Evolutionary conservation across 1,140 invertebrate species (phyloP).

Genomic region (Leptopilina clavipes): DNA sequence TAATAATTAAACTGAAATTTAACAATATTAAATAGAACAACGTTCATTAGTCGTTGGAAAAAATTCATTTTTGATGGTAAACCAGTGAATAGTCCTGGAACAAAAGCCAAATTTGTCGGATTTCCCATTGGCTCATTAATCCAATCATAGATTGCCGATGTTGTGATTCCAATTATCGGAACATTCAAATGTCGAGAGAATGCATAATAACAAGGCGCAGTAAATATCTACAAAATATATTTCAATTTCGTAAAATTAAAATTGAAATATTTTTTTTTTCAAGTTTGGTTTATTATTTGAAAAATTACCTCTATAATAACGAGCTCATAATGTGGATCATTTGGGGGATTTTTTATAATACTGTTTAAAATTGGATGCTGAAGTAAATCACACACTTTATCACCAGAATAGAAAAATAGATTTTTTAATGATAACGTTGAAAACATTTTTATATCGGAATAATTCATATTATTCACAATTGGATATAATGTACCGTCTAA

Average conservation of each 20-base stretch:
- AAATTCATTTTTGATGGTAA: conserved; percentile 72
- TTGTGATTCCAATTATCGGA: conserved; percentile 77
- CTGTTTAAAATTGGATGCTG: conserved; percentile 41
- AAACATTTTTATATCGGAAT: conserved; percentile 18
- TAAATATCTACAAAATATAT: conserved; percentile 46
- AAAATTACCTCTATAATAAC: conserved; percentile 51
- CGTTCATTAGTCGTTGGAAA: conserved; percentile 77
- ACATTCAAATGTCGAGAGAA: conserved; percentile 76
- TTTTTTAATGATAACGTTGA: neutral
- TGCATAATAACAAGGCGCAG: conserved; percentile 72
- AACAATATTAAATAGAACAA: conserved; percentile 50
- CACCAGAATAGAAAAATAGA: conserved; percentile 15
- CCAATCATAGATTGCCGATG: conserved; percentile 78
- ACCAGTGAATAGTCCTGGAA: conserved; percentile 77
- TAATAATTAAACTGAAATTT: conserved; percentile 45
- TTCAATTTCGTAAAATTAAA: too few relatives aligned
- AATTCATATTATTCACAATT: conserved; percentile 51
- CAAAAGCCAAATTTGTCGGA: conserved; percentile 77
- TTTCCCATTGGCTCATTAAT: conserved; percentile 78
- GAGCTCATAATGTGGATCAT: conserved; percentile 46
- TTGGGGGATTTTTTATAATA: conserved; percentile 48
- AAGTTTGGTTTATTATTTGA: too few relatives aligned
- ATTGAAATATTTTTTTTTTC: too few relatives aligned
- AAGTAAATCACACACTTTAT: conserved; percentile 46
- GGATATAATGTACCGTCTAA: conserved; percentile 46